These are phyloP conservation scores for Crenichthys baileyi DNA, from an alignment of 2,797 vertebrate genomes.

Conservation along the genomic window DNA sequence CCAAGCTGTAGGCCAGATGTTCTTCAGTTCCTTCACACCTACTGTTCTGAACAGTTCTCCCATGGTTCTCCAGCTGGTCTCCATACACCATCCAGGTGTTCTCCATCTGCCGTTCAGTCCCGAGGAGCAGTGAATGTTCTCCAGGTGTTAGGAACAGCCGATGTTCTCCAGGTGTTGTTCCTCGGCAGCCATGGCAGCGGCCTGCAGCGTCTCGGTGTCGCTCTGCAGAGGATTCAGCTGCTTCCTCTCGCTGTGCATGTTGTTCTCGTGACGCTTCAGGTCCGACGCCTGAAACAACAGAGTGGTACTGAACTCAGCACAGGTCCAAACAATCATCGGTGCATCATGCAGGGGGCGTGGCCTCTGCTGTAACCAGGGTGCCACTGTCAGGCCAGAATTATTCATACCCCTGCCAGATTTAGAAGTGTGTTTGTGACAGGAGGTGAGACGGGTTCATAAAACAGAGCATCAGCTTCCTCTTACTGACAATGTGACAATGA, in stretches of 20 bases:
- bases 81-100: background rate
- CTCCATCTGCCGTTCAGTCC: constrained; percentile 8
- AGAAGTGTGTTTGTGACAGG: no score
- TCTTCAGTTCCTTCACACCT: background rate
- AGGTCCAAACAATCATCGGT: no score
- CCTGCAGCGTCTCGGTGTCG: constrained; percentile 95
- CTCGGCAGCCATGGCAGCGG: constrained; percentile 96
- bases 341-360: no score
- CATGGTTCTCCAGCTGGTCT: background rate
- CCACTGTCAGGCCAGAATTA: no score
- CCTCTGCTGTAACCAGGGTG: no score
- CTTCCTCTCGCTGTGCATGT: constrained; percentile 98
- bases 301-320: constrained; percentile 5
- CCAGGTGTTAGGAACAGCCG: constrained; percentile 52
- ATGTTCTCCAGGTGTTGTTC: constrained; percentile 91
- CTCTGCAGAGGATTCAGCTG: constrained; percentile 89
- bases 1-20: background rate
- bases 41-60: background rate
- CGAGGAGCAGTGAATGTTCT: background rate
- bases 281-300: constrained; percentile 84
- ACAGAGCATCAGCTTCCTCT: no score
- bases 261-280: constrained; percentile 97
- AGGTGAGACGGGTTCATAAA: no score
- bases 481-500: no score
- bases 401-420: no score